Evolutionary conservation across 2,797 vertebrate species (phyloP), one percentile per base, ranked within the genome.

Genomic region (Sebastes variabilis): DNA sequence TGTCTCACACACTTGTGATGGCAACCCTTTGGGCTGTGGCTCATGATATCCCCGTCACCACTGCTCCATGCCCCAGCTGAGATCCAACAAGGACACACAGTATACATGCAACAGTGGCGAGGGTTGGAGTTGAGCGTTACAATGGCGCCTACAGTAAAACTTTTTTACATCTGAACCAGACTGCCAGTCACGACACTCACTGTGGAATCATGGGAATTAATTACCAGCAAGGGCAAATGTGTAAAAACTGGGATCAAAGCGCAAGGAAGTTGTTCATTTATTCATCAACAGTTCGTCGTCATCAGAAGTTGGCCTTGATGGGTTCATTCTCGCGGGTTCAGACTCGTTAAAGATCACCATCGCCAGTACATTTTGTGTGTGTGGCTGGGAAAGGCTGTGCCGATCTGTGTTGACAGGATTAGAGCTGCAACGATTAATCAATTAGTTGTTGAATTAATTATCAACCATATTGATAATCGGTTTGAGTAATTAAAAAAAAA

Each of bases 171-270:
- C 74, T 62, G n/a, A 69, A 83, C 24, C 24, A 46, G 60, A 1
- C 62, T 58, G 62, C 27, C 82, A 79, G 79, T 82, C 87, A 69
- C 13, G 42, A 76, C 74, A 29, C 72, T 77, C 22, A 0, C 68
- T 66, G 46, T 68, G 24, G 86, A 86, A 87, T 77, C 89, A 58
- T 80, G 91, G 88, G 90, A 93, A 76, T 93, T 90, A 90, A 94
- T 94, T 93, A 92, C 82, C 78, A 72, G 80, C 61, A n/a, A 80
- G 69, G 86, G 74, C 67, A 81, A 90, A 82, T 79, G 77, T 87
- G 84, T 83, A 58, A 79, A 79, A 83, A 82, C n/a, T 66, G 32
- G 36, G 74, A 87, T 16, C 80, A 85, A 88, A 91, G 88, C 58
- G 24, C 2, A 7, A 80, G 73, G 62, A 89, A 82, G 82, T 55